Base-by-base conservation (phyloP, 2,113 vertebrate species). In the Sprattus sprattus region DNA sequence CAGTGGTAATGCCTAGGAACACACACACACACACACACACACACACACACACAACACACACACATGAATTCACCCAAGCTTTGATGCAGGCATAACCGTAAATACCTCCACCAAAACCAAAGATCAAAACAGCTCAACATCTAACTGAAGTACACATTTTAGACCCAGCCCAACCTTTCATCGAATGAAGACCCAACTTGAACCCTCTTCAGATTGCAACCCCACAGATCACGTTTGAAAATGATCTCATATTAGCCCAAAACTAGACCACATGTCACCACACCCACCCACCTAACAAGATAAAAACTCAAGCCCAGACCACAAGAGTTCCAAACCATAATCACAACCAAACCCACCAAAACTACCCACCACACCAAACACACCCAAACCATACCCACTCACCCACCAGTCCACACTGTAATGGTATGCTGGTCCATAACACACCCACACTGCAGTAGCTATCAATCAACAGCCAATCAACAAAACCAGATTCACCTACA, bases 1-100 rank as follows among this genome's bases (percentile, higher is more conserved):
- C 71, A 4, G 71, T 78, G 32, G 71, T 78, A 78, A 78, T 78
- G 32, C 71, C 71, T n/a, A 78, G 71, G 28, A 39, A 78, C 67
- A 75, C 67, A 75, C 25, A 75, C 67, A 32, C 67, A 32, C 8
- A 39, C 25, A 28, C n/a, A 13, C 8, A 28, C 28, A 64, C 60
- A 64, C 20, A n/a, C 22, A 64, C 60, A 64, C 60, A 64, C 22
- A 64, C 57, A 7, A 10, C 9, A 64, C 60, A 60, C 54, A 60
- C 3, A 60, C 54, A 60, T n/a, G 20, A n/a, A 25, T 9, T n/a
- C 57, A 64, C 20, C 1, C 1, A n/a, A 25, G 57, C 57, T 64
- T 64, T n/a, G 57, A 25, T 67, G 11, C 64, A 11, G 25, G n/a
- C n/a, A 28, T 25, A 28, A 67, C 64, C 2, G 28, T 25, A 67